Conservation (phyloP, 1,140 invertebrate genomes). For the Pygmarrhopalites habei region DNA sequence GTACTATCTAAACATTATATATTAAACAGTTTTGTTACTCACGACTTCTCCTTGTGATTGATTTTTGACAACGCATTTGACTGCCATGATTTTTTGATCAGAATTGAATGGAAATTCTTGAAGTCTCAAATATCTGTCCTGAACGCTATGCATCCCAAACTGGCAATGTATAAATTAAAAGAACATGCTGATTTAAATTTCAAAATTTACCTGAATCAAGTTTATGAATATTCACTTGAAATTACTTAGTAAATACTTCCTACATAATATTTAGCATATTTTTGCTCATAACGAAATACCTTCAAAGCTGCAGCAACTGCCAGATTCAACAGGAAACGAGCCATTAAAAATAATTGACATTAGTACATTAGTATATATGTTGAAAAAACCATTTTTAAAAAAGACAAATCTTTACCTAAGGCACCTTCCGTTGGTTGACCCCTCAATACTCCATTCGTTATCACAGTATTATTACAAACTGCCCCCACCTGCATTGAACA, state of each 20-base stretch:
- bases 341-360: too few species aligned
- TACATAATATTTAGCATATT: too few species aligned
- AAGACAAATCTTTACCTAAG: too few species aligned
- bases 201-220: too few species aligned
- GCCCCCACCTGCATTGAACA: conserved; percentile 60
- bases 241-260: too few species aligned
- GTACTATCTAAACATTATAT: too few species aligned
- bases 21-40: too few species aligned
- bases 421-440: conserved; percentile 98
- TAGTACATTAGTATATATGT: too few species aligned
- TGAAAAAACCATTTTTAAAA: too few species aligned
- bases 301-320: conserved; percentile 87
- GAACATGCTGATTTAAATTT: conserved; percentile 8
- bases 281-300: conserved; percentile 46
- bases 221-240: too few species aligned
- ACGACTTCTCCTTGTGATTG: neutral
- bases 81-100: conserved; percentile 98
- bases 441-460: conserved; percentile 73
- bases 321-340: too few species aligned
- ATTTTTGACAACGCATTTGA: conserved; percentile 63
- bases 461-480: conserved; percentile 93
- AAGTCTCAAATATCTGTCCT: conserved; percentile 73
- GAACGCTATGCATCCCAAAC: conserved; percentile 74
- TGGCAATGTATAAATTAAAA: conserved; percentile 45
- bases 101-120: conserved; percentile 96